Percentiles rank a stretch among this genome's conserved stretches.
Conservation (phyloP, 2,888 invertebrate species). For the Lottia gigantea region DNA sequence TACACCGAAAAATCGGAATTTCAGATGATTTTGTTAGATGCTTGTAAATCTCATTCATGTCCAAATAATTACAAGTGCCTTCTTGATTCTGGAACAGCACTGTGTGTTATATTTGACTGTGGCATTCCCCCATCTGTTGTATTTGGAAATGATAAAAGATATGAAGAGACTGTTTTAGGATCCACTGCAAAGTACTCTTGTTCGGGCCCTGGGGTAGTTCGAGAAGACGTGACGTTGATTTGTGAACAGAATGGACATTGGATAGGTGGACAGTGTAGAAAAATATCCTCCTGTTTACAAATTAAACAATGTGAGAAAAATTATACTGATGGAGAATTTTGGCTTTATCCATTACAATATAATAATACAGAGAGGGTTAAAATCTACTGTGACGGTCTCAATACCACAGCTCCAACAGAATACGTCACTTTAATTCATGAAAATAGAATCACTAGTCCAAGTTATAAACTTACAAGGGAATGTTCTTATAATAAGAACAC, state of each 20-base stretch:
- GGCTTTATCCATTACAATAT: not conserved
- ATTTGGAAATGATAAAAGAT: not conserved
- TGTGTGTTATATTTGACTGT: not conserved
- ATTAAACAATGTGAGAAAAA: not conserved
- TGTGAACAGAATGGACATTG: not conserved
- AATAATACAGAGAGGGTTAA: not conserved
- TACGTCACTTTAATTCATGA: not conserved
- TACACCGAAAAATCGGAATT: not conserved
- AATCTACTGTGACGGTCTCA: not conserved
- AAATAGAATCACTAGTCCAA: not conserved
- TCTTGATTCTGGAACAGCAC: not conserved
- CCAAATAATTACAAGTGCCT: not conserved
- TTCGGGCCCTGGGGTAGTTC: not conserved
- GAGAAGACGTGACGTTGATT: not conserved
- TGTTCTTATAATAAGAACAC: not conserved
- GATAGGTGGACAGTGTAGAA: not conserved
- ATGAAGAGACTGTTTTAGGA: not conserved
- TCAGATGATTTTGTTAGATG: not conserved
- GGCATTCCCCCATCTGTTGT: not conserved
- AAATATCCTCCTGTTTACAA: not conserved
- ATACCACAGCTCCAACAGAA: not conserved
- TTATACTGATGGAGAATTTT: not conserved
- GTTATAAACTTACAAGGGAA: not conserved
- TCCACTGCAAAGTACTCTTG: not conserved
- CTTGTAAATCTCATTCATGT: not conserved